Base-by-base conservation (phyloP, 2,113 vertebrate genomes). In the Planiliza haematocheilus region DNA sequence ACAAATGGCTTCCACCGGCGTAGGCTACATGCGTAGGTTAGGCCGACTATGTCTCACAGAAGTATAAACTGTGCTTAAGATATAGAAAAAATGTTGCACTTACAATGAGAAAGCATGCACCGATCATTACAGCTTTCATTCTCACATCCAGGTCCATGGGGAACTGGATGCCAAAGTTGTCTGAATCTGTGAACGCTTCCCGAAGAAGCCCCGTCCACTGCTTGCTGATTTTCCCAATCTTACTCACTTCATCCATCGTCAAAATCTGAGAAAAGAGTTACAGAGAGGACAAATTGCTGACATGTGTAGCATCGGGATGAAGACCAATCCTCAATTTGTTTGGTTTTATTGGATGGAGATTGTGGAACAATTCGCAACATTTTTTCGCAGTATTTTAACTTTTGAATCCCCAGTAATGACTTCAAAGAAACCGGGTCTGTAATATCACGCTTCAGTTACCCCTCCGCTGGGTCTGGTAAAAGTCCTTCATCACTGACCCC, bases 111-210 rank as follows among this genome's bases (percentile, higher is more conserved):
- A 99, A 99, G 82, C 96, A 98, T 1, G 96, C 96, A 0, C 96
- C 96, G 0, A 99, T 88, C 96, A 98, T 95, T 16, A 96, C 95
- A 7, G 96, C 96, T 86, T 99, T 99, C 88, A 98, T 95, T 80
- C 93, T 96, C 80, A 98, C 95, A 46, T 98, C 96, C 9, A 99
- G 93, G 59, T 98, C 96, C 87, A 95, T 84, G 1, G 97, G 97
- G 65, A 99, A 98, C 76, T 95, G 94, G 84, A 98, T 93, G 1
- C 96, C 96, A 85, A 98, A 99, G 86, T 97, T 97, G 92, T 98
- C 97, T 0, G 93, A 10, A 14, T 97, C 96, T 3, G 97, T 96
- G 85, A 97, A 96, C 0, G 69, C 72, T 81, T 98, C 97, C 77
- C 78, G 94, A 18, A 96, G 68, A 43, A 97, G 37, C 3, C 97